Base-by-base conservation (phyloP, 2,888 invertebrate genomes). In the Spatulosminthurus flaviceps region DNA sequence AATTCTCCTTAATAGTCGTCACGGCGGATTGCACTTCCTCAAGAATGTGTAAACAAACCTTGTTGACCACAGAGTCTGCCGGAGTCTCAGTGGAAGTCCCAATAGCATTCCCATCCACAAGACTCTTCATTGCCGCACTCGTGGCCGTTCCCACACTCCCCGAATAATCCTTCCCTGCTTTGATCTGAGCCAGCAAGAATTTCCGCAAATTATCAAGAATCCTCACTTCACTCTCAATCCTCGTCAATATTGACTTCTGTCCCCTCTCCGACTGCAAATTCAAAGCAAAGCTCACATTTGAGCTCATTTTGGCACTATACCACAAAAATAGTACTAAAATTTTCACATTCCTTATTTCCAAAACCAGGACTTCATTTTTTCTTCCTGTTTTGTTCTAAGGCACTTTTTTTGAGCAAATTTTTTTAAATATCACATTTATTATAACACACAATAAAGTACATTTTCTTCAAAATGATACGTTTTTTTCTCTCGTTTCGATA, bases 91-190 rank as follows among this genome's bases (percentile, higher is more conserved):
- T 60, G 26, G 72, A 76, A 9, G 75, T 86, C 87, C 88, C 87
- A 88, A n/a, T n/a, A n/a, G n/a, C n/a, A n/a, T 87, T 22, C 87
- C 87, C 28, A 89, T 88, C 16, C 88, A 86, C 90, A 88, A 95
- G 94, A 87, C 94, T 92, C 89, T 95, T 95, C 87, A 94, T 91
- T 70, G 95, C 95, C 87, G 94, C 94, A 76, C 91, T 90, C 64
- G 94, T 93, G 28, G 94, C 92, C n/a, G 93, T 91, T 79, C 92
- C 91, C 78, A 97, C 90, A 16, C 94, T 93, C 51, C 93, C 90
- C 0, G 96, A 94, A 88, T 97, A 97, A 87, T 97, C 96, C 84
- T 94, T 91, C 88, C 97, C 97, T 87, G 94, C 94, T 88, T 96
- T 95, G 87, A 96, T 93, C 89, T 96, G 94, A 84, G 93, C 92